Evolutionary conservation across 37 sponge, comb jelly and placozoan species (phyloP).

Genomic region (Beroe ovata): DNA sequence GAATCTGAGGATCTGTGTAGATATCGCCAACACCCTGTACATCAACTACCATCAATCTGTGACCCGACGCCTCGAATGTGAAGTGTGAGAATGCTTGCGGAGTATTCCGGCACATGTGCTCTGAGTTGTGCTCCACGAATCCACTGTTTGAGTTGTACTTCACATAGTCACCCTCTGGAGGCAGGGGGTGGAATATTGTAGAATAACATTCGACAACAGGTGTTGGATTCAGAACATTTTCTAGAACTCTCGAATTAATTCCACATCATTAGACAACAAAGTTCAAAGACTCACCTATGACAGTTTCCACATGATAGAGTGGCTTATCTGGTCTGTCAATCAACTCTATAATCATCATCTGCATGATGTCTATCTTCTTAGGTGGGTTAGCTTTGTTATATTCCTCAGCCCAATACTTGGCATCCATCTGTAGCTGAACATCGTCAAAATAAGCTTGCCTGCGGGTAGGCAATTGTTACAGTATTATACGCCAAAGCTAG

Average conservation of each 20-base stretch:
- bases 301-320: conserved; percentile 80
- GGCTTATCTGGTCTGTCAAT: conserved; percentile 71
- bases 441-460: conserved; percentile 77
- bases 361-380: conserved; percentile 84
- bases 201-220: no score
- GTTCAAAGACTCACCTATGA: conserved; percentile 72
- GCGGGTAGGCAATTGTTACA: no score
- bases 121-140: conserved; percentile 74
- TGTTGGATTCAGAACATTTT: no score
- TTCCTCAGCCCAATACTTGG: conserved; percentile 87
- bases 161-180: conserved; percentile 81
- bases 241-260: no score
- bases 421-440: conserved; percentile 88
- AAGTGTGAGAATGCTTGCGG: conserved; percentile 94
- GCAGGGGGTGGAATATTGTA: no score
- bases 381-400: conserved; percentile 81
- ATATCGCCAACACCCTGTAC: conserved; percentile 94
- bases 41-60: conserved; percentile 86
- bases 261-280: no score
- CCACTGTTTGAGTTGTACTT: conserved; percentile 94
- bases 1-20: conserved; percentile 96
- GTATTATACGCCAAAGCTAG: no score
- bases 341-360: conserved; percentile 84
- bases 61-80: conserved; percentile 84
- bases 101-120: conserved; percentile 72